These are phyloP conservation scores for Nineta flava DNA, from an alignment of 2,888 invertebrate genomes.

Conservation along the genomic window DNA sequence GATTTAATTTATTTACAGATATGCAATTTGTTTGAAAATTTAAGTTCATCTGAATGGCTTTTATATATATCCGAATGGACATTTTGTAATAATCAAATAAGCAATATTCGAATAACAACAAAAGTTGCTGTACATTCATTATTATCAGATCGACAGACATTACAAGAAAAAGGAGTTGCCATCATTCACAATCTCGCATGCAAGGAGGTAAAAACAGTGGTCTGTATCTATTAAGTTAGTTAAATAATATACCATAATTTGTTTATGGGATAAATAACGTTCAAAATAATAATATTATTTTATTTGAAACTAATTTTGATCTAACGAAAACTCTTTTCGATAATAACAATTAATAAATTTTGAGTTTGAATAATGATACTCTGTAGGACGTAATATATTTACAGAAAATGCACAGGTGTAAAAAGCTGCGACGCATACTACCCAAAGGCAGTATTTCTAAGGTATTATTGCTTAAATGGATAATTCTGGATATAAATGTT, in stretches of 20 bases:
- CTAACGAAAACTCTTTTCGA: background rate
- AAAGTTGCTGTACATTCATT: slow-evolving; percentile 79
- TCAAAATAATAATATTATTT: too few relatives aligned
- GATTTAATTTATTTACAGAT: slow-evolving; percentile 35
- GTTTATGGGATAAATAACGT: too few relatives aligned
- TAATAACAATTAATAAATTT: background rate
- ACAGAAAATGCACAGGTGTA: slow-evolving; percentile 50
- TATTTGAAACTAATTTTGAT: background rate
- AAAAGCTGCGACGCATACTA: slow-evolving; percentile 43
- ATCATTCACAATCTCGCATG: slow-evolving; percentile 81
- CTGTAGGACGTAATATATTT: slow-evolving; percentile 29
- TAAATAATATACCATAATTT: background rate
- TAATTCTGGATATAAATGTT: background rate
- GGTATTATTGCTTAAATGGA: slow-evolving; percentile 26
- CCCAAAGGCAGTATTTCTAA: slow-evolving; percentile 45
- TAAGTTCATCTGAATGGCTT: slow-evolving; percentile 82
- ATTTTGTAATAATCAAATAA: slow-evolving; percentile 54
- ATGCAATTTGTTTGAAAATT: slow-evolving; percentile 79
- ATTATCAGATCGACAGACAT: slow-evolving; percentile 48
- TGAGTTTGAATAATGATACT: slow-evolving; percentile 17
- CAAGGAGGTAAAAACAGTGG: slow-evolving; percentile 96
- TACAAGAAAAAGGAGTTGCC: slow-evolving; percentile 71
- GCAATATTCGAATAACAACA: slow-evolving; percentile 80
- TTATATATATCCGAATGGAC: slow-evolving; percentile 90
- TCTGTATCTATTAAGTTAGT: slow-evolving; percentile 47